phyloP scores from a whole-genome alignment of 2,797 vertebrate genomes.

The Leuciscus waleckii region DNA sequence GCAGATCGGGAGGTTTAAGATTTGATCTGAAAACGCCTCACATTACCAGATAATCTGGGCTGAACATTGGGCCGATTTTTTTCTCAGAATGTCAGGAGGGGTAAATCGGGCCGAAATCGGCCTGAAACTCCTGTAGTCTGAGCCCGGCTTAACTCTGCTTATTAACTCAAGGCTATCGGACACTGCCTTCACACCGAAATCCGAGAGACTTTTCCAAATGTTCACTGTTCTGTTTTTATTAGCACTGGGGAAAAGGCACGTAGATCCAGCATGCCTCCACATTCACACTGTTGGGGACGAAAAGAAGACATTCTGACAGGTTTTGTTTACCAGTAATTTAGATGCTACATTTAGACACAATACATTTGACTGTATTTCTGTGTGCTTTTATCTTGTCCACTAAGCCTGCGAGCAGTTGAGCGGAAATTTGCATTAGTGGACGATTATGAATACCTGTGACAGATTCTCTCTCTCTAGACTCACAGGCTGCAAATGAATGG shows the following conservation, averaged over 20 bases:
- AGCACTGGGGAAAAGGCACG: slow-evolving; percentile 70
- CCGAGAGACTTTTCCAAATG: slow-evolving; percentile 72
- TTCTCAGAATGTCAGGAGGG: too few relatives aligned
- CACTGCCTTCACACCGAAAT: slow-evolving; percentile 68
- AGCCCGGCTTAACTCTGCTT: slow-evolving; percentile 62
- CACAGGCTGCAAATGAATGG: slow-evolving; percentile 82
- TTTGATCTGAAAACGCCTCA: too few relatives aligned
- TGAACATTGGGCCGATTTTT: too few relatives aligned
- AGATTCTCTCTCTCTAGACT: slow-evolving; percentile 79
- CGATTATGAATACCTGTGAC: slow-evolving; percentile 86
- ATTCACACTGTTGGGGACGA: slow-evolving; percentile 73
- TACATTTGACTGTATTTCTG: slow-evolving; percentile 74
- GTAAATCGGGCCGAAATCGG: too few relatives aligned
- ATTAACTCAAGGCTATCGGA: slow-evolving; percentile 74
- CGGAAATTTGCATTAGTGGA: slow-evolving; percentile 83
- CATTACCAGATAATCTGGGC: too few relatives aligned
- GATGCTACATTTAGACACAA: slow-evolving; percentile 77
- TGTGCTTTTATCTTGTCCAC: slow-evolving; percentile 82
- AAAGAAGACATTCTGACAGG: slow-evolving; percentile 77
- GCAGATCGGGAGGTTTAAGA: too few relatives aligned
- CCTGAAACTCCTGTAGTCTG: too few relatives aligned
- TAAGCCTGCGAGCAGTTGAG: slow-evolving; percentile 74
- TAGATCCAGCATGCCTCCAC: slow-evolving; percentile 73
- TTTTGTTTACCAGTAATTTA: slow-evolving; percentile 83
- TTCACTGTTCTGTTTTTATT: slow-evolving; percentile 72